Evolutionary conservation across 1,140 invertebrate genomes (phyloP).

Genomic region (Drosophila littoralis): DNA sequence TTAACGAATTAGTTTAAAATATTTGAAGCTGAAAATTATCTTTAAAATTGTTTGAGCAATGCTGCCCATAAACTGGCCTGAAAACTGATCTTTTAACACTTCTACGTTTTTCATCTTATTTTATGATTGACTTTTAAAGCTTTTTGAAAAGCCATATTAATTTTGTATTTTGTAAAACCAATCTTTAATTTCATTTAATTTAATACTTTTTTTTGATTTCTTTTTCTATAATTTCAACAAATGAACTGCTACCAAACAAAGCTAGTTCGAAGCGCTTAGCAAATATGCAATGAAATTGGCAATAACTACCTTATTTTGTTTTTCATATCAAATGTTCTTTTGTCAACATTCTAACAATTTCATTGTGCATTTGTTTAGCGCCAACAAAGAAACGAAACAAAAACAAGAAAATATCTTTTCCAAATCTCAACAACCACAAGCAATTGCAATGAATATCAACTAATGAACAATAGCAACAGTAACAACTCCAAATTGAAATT

Average conservation of each 20-base stretch:
- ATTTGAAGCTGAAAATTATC: conserved; percentile 3
- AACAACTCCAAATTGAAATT: conserved; percentile 6
- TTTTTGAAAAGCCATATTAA: conserved; percentile 81
- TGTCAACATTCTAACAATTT: conserved; percentile 29
- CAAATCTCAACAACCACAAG: conserved; percentile 19
- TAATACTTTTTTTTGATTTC: conserved; percentile 31
- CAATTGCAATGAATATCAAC: conserved; percentile 39
- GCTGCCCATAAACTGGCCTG: conserved; percentile 40
- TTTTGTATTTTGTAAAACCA: conserved; percentile 47
- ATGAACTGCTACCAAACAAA: conserved; percentile 13
- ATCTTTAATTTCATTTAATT: conserved; percentile 42
- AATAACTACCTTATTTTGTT: conserved; percentile 1
- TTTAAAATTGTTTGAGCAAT: conserved; percentile 15
- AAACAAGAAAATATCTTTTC: not conserved
- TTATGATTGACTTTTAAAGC: conserved; percentile 75
- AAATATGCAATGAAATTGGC: conserved; percentile 53
- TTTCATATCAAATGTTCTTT: conserved; percentile 8
- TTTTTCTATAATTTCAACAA: conserved; percentile 45
- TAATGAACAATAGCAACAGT: conserved; percentile 26
- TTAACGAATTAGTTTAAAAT: conserved; percentile 45
- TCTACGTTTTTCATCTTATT: conserved; percentile 33
- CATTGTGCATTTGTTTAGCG: conserved; percentile 41
- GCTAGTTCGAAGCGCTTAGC: conserved; percentile 36
- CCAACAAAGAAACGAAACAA: conserved; percentile 6
- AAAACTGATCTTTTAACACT: conserved; percentile 13